Percentiles rank a stretch among this genome's conserved stretches.
Evolutionary conservation across 2,797 vertebrate species (phyloP).

Genomic region (Oreortyx pictus): DNA sequence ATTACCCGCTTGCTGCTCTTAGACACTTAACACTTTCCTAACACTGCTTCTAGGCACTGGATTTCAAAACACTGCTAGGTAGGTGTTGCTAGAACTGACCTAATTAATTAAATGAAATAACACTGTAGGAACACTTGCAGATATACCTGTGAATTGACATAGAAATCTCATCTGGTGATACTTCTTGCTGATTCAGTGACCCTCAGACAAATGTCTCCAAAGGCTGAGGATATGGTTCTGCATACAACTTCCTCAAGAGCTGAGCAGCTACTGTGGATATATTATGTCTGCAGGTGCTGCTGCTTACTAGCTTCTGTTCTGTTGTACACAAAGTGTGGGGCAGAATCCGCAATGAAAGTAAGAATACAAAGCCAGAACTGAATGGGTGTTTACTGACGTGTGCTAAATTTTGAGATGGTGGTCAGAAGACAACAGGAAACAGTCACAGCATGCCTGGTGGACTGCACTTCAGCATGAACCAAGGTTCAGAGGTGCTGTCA

Average conservation of each 20-base stretch:
- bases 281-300: background rate
- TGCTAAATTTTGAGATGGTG: background rate
- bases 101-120: background rate
- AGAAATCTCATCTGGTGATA: background rate
- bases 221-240: background rate
- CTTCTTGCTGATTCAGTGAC: background rate
- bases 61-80: background rate
- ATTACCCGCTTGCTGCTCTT: background rate
- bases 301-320: background rate
- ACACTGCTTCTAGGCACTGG: background rate
- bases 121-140: background rate
- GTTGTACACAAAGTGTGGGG: background rate
- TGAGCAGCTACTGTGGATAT: background rate
- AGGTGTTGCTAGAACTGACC: background rate
- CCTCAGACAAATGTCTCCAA: background rate
- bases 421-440: background rate
- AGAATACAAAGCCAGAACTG: background rate
- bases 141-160: background rate
- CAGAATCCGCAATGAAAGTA: background rate
- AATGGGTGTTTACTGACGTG: background rate
- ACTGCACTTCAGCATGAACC: background rate
- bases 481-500: background rate
- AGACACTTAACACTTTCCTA: background rate
- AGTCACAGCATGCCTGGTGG: rapidly evolving
- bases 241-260: background rate